These are phyloP conservation scores for Argynnis bischoffii DNA, from an alignment of 2,888 invertebrate genomes.

Conservation along the genomic window DNA sequence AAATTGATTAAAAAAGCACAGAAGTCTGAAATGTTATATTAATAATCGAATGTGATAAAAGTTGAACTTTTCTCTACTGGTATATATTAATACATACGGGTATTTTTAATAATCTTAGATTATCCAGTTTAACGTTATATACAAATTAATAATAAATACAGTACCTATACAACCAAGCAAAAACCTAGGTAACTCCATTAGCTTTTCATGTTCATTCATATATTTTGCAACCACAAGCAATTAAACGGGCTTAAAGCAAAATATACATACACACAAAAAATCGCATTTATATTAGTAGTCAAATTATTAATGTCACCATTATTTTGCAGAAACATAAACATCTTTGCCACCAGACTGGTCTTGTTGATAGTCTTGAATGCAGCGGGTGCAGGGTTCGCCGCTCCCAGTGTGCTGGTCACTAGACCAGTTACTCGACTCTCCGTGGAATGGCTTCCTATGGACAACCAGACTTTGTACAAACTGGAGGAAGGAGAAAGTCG, in stretches of 20 bases:
- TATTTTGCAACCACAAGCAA: no score
- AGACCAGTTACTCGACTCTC: constrained; percentile 55
- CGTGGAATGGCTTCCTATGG: constrained; percentile 69
- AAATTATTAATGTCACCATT: not conserved
- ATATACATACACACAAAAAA: not conserved
- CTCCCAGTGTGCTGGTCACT: constrained; percentile 66
- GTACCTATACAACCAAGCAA: no score
- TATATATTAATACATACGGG: no score
- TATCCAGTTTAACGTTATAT: no score
- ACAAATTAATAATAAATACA: no score
- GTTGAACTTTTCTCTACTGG: no score
- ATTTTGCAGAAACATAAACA: constrained; percentile 54
- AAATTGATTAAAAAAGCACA: no score
- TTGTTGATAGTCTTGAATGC: constrained; percentile 65
- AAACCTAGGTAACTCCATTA: no score
- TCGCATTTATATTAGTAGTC: not conserved
- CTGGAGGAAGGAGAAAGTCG: constrained; percentile 63
- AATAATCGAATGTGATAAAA: no score
- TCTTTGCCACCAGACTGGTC: constrained; percentile 59
- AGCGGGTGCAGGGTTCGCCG: constrained; percentile 69
- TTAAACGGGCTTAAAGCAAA: not conserved
- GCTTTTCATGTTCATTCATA: no score
- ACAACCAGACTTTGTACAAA: constrained; percentile 71
- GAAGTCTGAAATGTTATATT: no score
- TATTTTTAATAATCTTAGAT: no score